These are phyloP conservation scores for Cryptoprocta ferox DNA, from an alignment of 2,797 vertebrate species.

Conservation along the genomic window DNA sequence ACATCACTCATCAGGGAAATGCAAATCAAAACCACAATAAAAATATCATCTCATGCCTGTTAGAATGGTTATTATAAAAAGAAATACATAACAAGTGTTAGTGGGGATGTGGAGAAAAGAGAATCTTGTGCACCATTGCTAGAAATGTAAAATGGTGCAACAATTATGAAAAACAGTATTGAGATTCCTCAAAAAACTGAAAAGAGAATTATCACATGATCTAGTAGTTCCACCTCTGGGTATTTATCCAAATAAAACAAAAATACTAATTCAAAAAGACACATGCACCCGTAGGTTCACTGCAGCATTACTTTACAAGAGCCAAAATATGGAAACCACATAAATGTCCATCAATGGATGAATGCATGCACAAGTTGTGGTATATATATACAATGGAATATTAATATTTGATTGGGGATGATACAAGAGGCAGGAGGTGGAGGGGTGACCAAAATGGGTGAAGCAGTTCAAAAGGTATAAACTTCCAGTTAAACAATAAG, in stretches of 20 bases:
- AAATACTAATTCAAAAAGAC: not conserved
- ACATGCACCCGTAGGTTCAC: not conserved
- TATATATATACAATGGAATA: not conserved
- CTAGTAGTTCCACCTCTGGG: not conserved
- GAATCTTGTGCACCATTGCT: not conserved
- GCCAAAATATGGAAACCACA: not conserved
- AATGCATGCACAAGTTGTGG: not conserved
- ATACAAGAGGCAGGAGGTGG: not conserved
- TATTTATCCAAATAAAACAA: not conserved
- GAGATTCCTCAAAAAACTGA: not conserved
- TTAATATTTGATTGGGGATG: not conserved
- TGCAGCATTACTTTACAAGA: not conserved
- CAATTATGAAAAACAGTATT: not conserved
- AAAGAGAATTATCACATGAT: not conserved
- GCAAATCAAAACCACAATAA: not conserved
- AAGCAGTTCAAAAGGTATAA: not conserved
- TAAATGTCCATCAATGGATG: not conserved
- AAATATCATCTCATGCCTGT: not conserved
- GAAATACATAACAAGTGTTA: not conserved
- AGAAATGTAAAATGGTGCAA: not conserved
- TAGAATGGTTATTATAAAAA: not conserved
- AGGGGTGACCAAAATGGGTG: not conserved
- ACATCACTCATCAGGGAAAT: not conserved
- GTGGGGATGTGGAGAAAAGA: not conserved
- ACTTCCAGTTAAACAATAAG: not conserved